Evolutionary conservation across 2,888 invertebrate genomes (phyloP).

Genomic region (Muschampia plurimacula): DNA sequence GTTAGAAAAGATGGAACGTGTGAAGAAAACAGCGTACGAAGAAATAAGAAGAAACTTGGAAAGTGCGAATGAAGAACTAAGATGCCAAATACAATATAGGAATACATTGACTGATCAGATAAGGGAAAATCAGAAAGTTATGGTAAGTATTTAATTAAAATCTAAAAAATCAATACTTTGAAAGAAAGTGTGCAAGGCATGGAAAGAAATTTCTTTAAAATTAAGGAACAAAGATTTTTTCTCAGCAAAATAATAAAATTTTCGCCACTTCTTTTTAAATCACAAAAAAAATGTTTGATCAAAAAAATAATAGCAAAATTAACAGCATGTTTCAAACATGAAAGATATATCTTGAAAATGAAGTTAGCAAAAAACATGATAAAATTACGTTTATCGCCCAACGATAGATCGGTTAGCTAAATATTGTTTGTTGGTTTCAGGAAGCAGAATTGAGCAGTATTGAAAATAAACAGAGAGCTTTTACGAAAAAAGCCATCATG

Average conservation of each 20-base stretch:
- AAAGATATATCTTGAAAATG: too few species aligned
- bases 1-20: constrained; percentile 60
- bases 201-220: too few species aligned
- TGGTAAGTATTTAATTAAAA: constrained; percentile 51
- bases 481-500: constrained; percentile 66
- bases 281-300: too few species aligned
- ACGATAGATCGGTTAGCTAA: background rate
- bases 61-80: constrained; percentile 64
- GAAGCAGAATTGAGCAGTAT: constrained; percentile 57
- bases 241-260: too few species aligned
- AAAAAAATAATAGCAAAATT: too few species aligned
- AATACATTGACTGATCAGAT: constrained; percentile 66
- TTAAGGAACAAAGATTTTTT: too few species aligned
- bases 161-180: background rate
- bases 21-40: constrained; percentile 60
- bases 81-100: constrained; percentile 67
- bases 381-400: background rate
- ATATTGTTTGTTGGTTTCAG: constrained; percentile 53
- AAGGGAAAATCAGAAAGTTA: constrained; percentile 62
- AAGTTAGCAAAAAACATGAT: too few species aligned
- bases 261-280: too few species aligned
- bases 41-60: constrained; percentile 64
- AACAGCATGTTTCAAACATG: too few species aligned
- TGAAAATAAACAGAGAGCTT: constrained; percentile 66
- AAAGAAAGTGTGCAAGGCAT: too few species aligned